Conservation (phyloP, 2,888 invertebrate genomes). For the Lycocerus yunnanus region DNA sequence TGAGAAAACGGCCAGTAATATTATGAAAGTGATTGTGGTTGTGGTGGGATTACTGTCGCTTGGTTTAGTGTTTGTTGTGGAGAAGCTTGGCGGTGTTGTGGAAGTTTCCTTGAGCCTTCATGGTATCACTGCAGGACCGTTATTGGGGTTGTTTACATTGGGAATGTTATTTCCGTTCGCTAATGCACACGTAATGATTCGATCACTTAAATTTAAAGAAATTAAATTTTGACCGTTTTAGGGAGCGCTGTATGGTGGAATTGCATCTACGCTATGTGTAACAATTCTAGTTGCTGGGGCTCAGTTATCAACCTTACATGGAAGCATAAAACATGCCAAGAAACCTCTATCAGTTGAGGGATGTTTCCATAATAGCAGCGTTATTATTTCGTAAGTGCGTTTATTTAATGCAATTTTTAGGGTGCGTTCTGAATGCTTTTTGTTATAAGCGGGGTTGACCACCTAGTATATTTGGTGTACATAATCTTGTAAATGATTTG, state of each 20-base stretch:
- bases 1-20: slow-evolving; percentile 60
- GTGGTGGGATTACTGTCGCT: slow-evolving; percentile 72
- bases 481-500: too few species aligned
- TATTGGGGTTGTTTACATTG: slow-evolving; percentile 68
- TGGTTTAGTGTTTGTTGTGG: slow-evolving; percentile 66
- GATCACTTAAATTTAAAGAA: not conserved
- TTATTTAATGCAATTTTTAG: too few species aligned
- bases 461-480: too few species aligned
- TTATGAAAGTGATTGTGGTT: slow-evolving; percentile 61
- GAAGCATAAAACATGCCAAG: slow-evolving; percentile 31
- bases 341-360: slow-evolving; percentile 40
- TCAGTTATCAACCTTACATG: slow-evolving; percentile 37
- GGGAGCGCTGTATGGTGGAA: slow-evolving; percentile 41
- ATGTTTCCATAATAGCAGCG: slow-evolving; percentile 26
- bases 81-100: slow-evolving; percentile 68
- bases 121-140: slow-evolving; percentile 67
- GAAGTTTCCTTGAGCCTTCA: slow-evolving; percentile 67
- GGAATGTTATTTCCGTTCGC: slow-evolving; percentile 70
- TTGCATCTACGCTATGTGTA: slow-evolving; percentile 29
- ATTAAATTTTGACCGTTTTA: slow-evolving; percentile 17
- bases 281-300: slow-evolving; percentile 33
- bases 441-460: too few species aligned
- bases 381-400: not conserved
- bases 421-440: too few species aligned
- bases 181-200: slow-evolving; percentile 59